Conservation (phyloP, 2,888 invertebrate species). For the Metalampra italica region DNA sequence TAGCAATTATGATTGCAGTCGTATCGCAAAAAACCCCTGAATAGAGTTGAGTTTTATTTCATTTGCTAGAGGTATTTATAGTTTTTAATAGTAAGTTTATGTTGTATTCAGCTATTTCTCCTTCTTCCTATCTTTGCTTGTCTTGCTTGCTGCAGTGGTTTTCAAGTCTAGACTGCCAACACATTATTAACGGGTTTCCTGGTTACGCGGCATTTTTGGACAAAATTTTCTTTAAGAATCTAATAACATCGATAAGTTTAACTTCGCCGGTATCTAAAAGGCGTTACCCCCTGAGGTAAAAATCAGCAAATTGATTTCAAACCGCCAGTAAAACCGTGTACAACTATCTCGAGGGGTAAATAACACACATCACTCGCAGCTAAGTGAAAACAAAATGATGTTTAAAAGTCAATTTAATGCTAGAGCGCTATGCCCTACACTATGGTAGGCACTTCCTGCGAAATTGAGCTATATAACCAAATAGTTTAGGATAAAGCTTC, state of each 20-base stretch:
- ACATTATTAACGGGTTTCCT: too few relatives aligned
- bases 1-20: too few relatives aligned
- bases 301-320: constrained; percentile 41
- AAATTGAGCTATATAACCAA: constrained; percentile 8
- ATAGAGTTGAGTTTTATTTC: too few relatives aligned
- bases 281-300: constrained; percentile 19
- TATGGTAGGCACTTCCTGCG: constrained; percentile 8
- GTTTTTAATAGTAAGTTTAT: too few relatives aligned
- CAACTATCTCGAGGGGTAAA: constrained; percentile 25
- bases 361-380: constrained; percentile 38
- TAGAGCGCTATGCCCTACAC: constrained; percentile 20
- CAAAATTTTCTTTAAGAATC: not conserved
- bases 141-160: too few relatives aligned
- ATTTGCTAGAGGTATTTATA: too few relatives aligned
- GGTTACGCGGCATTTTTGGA: too few relatives aligned
- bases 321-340: constrained; percentile 27
- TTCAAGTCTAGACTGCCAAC: too few relatives aligned
- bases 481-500: constrained; percentile 2
- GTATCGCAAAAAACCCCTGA: too few relatives aligned
- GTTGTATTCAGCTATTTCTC: too few relatives aligned
- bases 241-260: not conserved
- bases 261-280: not conserved
- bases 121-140: too few relatives aligned
- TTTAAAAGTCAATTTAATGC: constrained; percentile 31
- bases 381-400: constrained; percentile 49